Base-by-base conservation (phyloP, 2,888 invertebrate species). In the Caenorhabditis uteleia region DNA sequence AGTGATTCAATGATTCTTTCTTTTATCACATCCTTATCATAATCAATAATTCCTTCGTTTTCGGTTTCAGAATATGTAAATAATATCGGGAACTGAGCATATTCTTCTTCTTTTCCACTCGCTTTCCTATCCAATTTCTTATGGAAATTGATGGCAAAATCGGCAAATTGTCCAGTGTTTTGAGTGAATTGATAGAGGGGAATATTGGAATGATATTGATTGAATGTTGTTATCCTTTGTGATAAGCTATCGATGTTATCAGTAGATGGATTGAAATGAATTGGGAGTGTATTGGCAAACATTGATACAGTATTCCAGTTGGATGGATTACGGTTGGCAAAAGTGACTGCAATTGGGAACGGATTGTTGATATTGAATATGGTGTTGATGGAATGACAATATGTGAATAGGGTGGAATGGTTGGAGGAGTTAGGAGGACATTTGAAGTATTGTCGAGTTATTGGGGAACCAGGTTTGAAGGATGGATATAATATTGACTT, bases 221-320 rank as follows among this genome's bases (percentile, higher is more conserved):
- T 34, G 34, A n/a, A 34, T 5, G n/a, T n/a, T 12, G 8, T 7
- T 7, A 34, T 14, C n/a, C n/a, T 4, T 18, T 46, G 16, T 36
- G n/a, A 1, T 25, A 10, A 40, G 12, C 2, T 23, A 10, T 33
- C 25, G 3, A 21, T 23, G 5, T 29, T 42, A 6, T 47, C 42
- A 3, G 16, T 29, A 21, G 39, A 44, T n/a, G 14, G 3, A 36
- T 29, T 2, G 27, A 33, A 14, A 25, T 42, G 36, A 64, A 68
- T 27, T 16, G 74, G 74, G 0, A 74, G 26, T 3, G 72, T 70
- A 39, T 79, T 79, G 8, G 66, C 74, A 33, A 77, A 75, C 44
- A 74, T 68, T 3, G 75, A 74, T 8, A 79, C 70, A 1, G 70
- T 58, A 31, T 70, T 27, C 48, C 46, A 48, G 26, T 58, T 70